Percentiles rank a stretch among this genome's conserved stretches.
These are phyloP conservation scores for Phortica magna DNA, from an alignment of 2,888 invertebrate genomes.

Conservation along the genomic window DNA sequence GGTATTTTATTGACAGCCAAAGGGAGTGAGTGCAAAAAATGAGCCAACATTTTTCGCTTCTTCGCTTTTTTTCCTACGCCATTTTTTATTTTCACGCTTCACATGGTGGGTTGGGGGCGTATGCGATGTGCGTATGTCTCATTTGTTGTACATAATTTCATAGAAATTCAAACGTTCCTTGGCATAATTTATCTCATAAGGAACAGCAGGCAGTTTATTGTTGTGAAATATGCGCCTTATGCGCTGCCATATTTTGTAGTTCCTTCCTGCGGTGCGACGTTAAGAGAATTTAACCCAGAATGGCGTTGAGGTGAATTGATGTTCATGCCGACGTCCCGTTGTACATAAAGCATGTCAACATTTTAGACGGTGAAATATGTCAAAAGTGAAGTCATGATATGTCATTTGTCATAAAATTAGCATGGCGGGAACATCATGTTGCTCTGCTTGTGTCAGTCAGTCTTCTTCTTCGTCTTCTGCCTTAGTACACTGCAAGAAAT, in stretches of 20 bases:
- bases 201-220: constrained; percentile 9
- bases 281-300: constrained; percentile 24
- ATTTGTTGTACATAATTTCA: constrained; percentile 29
- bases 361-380: constrained; percentile 19
- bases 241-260: constrained; percentile 14
- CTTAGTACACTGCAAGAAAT: constrained; percentile 8
- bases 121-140: not conserved
- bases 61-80: not conserved
- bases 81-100: not conserved
- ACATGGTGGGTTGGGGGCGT: not conserved
- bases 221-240: not conserved
- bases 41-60: not conserved
- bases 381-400: constrained; percentile 32
- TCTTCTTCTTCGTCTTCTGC: not conserved
- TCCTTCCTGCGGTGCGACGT: not conserved
- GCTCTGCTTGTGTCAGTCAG: not conserved
- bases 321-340: not conserved
- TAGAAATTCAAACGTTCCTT: not conserved
- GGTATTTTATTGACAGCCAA: constrained; percentile 37
- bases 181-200: constrained; percentile 27
- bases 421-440: constrained; percentile 9
- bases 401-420: constrained; percentile 61
- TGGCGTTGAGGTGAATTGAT: constrained; percentile 31
- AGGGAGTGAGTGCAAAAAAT: not conserved
- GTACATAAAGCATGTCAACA: constrained; percentile 28